Evolutionary conservation across 2,888 invertebrate species (phyloP).

Genomic region (Dicyrtoma fusca): DNA sequence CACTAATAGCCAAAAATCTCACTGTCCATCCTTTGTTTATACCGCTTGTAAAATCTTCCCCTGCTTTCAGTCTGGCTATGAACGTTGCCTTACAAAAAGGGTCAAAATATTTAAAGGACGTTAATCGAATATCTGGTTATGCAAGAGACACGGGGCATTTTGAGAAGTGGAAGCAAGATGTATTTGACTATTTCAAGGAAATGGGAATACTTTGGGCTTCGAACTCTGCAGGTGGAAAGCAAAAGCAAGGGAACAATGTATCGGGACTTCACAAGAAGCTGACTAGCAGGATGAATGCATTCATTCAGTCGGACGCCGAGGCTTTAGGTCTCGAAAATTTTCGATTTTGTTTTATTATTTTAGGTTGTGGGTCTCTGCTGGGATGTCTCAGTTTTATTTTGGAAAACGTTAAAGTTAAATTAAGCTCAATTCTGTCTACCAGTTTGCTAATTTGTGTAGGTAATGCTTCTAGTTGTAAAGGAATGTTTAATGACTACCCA

Average conservation of each 20-base stretch:
- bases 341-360: not conserved
- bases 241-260: not conserved
- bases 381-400: too few species aligned
- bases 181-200: not conserved
- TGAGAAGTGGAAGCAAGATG: not conserved
- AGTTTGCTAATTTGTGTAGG: too few species aligned
- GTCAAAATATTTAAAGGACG: not conserved
- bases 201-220: not conserved
- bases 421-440: too few species aligned
- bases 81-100: not conserved
- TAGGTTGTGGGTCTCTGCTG: not conserved
- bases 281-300: not conserved
- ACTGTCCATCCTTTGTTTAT: not conserved
- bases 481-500: too few species aligned
- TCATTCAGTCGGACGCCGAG: not conserved
- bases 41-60: not conserved
- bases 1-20: constrained; percentile 10
- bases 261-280: not conserved
- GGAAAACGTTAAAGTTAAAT: too few species aligned
- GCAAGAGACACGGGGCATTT: not conserved
- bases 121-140: not conserved
- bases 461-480: too few species aligned
- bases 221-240: too few species aligned
- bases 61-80: not conserved
- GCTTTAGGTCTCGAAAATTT: constrained; percentile 16